Conservation (phyloP, 2,888 invertebrate genomes). For the Boloria selene region DNA sequence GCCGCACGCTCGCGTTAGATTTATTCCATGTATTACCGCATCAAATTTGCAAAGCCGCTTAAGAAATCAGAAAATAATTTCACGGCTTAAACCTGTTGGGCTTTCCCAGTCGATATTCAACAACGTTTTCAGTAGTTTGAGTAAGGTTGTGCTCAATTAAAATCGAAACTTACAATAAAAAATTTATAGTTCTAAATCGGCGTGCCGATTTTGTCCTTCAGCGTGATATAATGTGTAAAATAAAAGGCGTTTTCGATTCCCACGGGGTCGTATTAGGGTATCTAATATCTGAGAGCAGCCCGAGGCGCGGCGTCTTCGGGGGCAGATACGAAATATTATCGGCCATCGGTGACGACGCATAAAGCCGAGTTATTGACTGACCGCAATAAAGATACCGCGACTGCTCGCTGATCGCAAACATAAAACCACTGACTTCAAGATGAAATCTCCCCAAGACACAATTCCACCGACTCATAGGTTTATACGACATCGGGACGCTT, state of each 20-base stretch:
- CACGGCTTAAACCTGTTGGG: background rate
- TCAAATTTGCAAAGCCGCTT: constrained; percentile 24
- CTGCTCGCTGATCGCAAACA: constrained; percentile 36
- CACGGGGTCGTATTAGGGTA: constrained; percentile 17
- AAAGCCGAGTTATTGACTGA: constrained; percentile 50
- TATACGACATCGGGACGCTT: constrained; percentile 46
- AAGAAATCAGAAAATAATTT: constrained; percentile 17
- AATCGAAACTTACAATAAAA: constrained; percentile 5
- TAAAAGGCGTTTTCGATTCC: constrained; percentile 13
- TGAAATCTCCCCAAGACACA: constrained; percentile 55
- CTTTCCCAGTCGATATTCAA: constrained; percentile 9
- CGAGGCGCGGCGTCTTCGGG: constrained; percentile 23
- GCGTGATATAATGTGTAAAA: constrained; percentile 19
- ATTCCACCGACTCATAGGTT: constrained; percentile 48
- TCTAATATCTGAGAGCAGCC: constrained; percentile 29
- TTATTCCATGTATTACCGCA: constrained; percentile 23
- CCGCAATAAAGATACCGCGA: constrained; percentile 55
- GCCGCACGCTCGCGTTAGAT: constrained; percentile 2
- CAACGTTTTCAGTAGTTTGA: background rate
- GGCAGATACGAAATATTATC: constrained; percentile 40
- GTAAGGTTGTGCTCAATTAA: background rate
- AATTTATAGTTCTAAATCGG: constrained; percentile 3
- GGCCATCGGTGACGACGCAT: constrained; percentile 46
- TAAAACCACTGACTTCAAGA: constrained; percentile 45
- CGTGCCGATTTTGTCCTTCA: constrained; percentile 6